Evolutionary conservation across 2,888 invertebrate species (phyloP).

Genomic region (Matsumyia berberina): DNA sequence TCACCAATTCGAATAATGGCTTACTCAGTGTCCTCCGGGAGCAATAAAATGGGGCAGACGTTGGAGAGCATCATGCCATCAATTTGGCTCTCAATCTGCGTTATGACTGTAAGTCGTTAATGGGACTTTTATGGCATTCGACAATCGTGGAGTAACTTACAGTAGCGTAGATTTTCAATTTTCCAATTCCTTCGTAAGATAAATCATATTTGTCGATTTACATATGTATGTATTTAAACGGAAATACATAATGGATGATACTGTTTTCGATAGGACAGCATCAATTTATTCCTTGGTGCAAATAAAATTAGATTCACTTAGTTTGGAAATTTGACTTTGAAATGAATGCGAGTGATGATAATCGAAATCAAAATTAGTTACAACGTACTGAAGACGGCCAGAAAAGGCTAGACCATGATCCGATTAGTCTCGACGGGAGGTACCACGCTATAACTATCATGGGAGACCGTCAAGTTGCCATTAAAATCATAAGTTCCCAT

Average conservation of each 20-base stretch:
- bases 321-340: background rate
- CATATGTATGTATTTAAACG: conserved; percentile 12
- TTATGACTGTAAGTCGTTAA: conserved; percentile 34
- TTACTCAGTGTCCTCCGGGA: conserved; percentile 37
- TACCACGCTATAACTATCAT: too few relatives aligned
- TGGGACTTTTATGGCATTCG: conserved; percentile 47
- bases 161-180: conserved; percentile 39
- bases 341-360: too few relatives aligned
- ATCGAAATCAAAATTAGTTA: too few relatives aligned
- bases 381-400: too few relatives aligned
- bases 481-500: too few relatives aligned
- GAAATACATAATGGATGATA: conserved; percentile 29
- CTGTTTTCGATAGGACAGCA: background rate
- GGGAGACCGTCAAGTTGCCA: too few relatives aligned
- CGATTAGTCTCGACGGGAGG: too few relatives aligned
- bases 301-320: background rate
- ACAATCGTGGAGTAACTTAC: conserved; percentile 21
- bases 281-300: background rate
- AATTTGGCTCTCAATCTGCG: conserved; percentile 35
- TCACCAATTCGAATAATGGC: conserved; percentile 30
- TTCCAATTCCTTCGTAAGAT: conserved; percentile 21
- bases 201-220: conserved; percentile 25
- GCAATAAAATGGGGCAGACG: conserved; percentile 25
- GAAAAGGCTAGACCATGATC: too few relatives aligned
- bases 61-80: conserved; percentile 19